Percentiles rank a stretch among this genome's conserved stretches.
Conservation (phyloP, 2,888 invertebrate species). For the Sinopyrophorus schimmeli region DNA sequence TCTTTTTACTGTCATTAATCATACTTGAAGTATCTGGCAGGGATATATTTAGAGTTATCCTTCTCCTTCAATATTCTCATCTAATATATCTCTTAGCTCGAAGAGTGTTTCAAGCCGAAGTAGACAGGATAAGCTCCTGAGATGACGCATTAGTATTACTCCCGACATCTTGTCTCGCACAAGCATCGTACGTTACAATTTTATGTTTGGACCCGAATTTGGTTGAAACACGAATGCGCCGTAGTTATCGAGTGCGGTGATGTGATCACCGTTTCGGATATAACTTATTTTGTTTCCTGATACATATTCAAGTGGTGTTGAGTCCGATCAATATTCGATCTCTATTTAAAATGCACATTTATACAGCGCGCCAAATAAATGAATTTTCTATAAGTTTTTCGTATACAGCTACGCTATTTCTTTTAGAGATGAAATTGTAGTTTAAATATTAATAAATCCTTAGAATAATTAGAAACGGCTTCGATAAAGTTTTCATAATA, state of each 20-base stretch:
- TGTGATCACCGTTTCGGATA: slow-evolving; percentile 10
- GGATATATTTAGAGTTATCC: slow-evolving; percentile 26
- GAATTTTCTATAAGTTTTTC: slow-evolving; percentile 16
- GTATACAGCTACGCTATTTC: no score
- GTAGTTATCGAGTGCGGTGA: slow-evolving; percentile 14
- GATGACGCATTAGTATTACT: slow-evolving; percentile 32
- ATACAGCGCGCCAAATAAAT: slow-evolving; percentile 12
- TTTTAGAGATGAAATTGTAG: no score
- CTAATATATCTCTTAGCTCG: slow-evolving; percentile 24
- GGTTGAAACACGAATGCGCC: slow-evolving; percentile 6
- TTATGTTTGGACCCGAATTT: slow-evolving; percentile 15
- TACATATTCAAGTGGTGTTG: slow-evolving; percentile 17
- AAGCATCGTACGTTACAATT: slow-evolving; percentile 13
- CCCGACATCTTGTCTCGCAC: slow-evolving; percentile 22
- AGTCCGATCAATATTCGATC: slow-evolving; percentile 14
- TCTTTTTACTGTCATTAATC: slow-evolving; percentile 23
- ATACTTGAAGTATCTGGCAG: slow-evolving; percentile 24
- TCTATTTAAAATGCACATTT: slow-evolving; percentile 21
- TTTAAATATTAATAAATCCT: no score
- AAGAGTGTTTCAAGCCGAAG: slow-evolving; percentile 29
- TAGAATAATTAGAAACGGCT: no score
- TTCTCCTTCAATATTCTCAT: slow-evolving; percentile 24
- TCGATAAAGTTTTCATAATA: no score
- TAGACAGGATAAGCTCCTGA: slow-evolving; percentile 30
- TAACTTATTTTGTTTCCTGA: slow-evolving; percentile 17